Conservation (phyloP, 1,140 invertebrate genomes). For the Ylistrum balloti region DNA sequence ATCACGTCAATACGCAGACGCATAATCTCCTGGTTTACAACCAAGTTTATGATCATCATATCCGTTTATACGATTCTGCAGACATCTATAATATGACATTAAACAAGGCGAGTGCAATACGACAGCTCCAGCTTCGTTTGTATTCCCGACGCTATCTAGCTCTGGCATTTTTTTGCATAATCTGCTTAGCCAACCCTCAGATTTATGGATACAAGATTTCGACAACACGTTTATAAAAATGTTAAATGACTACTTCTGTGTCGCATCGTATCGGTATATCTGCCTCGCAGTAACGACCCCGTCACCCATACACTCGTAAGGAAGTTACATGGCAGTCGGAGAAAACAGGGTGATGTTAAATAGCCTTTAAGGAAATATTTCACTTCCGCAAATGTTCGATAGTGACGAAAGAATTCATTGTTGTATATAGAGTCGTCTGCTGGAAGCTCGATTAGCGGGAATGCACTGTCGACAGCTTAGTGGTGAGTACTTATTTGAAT, state of each 20-base stretch:
- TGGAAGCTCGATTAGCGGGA: background rate
- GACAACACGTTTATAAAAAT: background rate
- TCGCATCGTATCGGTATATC: background rate
- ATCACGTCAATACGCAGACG: background rate
- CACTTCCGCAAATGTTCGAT: background rate
- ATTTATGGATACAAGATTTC: constrained; percentile 20
- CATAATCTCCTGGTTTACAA: background rate
- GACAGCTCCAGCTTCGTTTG: too few species aligned
- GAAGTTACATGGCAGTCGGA: background rate
- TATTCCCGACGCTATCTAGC: background rate
- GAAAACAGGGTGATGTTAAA: background rate
- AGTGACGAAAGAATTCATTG: background rate
- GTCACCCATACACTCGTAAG: background rate
- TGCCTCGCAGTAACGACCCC: background rate
- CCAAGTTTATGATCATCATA: background rate
- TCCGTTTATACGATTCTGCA: background rate
- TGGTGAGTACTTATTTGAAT: background rate
- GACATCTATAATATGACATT: background rate
- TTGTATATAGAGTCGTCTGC: background rate
- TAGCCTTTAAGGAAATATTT: too few species aligned
- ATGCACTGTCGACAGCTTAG: background rate
- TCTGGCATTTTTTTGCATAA: background rate
- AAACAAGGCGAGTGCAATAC: background rate
- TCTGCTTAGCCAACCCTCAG: background rate
- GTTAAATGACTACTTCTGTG: background rate